These are phyloP conservation scores for Colletes collaris DNA, from an alignment of 2,888 invertebrate species.

Conservation along the genomic window DNA sequence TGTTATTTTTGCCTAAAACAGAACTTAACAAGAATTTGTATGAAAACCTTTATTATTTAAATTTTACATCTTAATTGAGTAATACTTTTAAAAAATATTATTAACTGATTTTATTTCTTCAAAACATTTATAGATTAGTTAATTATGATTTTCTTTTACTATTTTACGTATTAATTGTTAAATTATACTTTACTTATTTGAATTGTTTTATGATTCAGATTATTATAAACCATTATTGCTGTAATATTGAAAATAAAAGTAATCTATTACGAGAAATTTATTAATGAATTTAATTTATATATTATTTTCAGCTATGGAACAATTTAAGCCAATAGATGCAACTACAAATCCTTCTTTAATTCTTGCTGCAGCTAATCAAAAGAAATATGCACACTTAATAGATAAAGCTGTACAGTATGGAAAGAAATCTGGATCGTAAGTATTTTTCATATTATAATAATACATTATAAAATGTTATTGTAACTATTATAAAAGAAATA, in stretches of 20 bases:
- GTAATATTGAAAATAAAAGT: neutral
- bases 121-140: too few species aligned
- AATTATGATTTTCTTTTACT: constrained; percentile 8
- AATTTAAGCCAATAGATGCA: constrained; percentile 99
- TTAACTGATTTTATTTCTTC: too few species aligned
- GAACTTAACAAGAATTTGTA: neutral
- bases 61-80: neutral
- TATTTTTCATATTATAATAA: constrained; percentile 49
- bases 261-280: neutral
- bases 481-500: constrained; percentile 1
- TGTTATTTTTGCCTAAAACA: neutral
- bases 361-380: constrained; percentile 95
- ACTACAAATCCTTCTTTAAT: constrained; percentile 99
- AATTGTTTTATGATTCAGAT: too few species aligned
- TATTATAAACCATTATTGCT: neutral
- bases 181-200: too few species aligned
- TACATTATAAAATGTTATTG: neutral
- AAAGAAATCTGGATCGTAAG: constrained; percentile 86
- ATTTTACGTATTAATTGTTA: constrained; percentile 26
- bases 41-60: neutral
- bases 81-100: constrained; percentile 4
- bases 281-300: constrained; percentile 26
- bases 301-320: constrained; percentile 92
- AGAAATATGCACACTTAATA: constrained; percentile 95
- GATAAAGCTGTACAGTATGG: constrained; percentile 96